Percentiles rank a stretch among this genome's conserved stretches.
phyloP scores from a whole-genome alignment of 2,113 vertebrate species.

The Sterrhoptilus dennistouni region DNA sequence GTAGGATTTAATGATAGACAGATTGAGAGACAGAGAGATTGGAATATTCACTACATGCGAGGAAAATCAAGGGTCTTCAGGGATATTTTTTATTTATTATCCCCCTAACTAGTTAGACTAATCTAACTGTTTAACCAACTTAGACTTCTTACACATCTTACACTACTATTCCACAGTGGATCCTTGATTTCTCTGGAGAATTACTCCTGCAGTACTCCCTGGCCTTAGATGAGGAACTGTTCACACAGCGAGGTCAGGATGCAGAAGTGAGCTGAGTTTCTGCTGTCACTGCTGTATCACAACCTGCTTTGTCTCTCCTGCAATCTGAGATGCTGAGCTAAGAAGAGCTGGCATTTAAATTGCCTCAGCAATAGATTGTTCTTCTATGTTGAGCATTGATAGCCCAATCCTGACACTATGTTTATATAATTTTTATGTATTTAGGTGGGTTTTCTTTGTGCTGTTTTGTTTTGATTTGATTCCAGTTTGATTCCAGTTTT shows the following conservation, averaged over 20 bases:
- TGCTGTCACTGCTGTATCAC: not conserved
- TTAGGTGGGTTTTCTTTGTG: not conserved
- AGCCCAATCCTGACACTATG: not conserved
- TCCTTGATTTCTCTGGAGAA: not conserved
- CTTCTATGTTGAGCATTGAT: not conserved
- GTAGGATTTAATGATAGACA: not conserved
- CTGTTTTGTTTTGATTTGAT: not conserved
- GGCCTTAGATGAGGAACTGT: not conserved
- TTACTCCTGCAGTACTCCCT: not conserved
- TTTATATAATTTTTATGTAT: not conserved
- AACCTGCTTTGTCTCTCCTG: not conserved
- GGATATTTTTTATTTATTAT: not conserved
- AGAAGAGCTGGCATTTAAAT: not conserved
- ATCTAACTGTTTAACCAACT: not conserved
- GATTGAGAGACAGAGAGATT: not conserved
- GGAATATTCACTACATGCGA: not conserved
- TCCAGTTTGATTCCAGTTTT: conserved; percentile 24
- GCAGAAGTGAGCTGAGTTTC: not conserved
- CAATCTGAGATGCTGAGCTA: not conserved
- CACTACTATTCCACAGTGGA: not conserved
- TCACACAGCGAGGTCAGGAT: not conserved
- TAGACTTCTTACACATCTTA: not conserved
- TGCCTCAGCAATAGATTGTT: not conserved
- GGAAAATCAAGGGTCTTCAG: not conserved
- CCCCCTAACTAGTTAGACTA: not conserved